Evolutionary conservation across 1,140 invertebrate genomes (phyloP).

Genomic region (Amyelois transitella): DNA sequence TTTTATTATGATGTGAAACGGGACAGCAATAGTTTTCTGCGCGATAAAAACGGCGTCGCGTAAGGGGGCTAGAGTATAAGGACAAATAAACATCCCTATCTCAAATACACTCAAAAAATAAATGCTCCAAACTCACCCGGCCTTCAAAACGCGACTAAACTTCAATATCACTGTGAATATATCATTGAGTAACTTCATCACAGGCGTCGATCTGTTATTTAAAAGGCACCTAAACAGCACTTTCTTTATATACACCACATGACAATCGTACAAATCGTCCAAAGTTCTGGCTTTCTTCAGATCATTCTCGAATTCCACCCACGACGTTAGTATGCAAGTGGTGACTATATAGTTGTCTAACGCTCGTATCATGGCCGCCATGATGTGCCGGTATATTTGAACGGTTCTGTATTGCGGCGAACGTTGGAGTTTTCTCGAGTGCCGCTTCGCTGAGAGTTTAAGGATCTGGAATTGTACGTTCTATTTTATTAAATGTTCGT

Average conservation of each 20-base stretch:
- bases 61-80: too few relatives aligned
- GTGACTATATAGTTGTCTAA: slow-evolving; percentile 83
- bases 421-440: slow-evolving; percentile 59
- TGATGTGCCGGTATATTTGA: slow-evolving; percentile 81
- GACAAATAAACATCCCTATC: too few relatives aligned
- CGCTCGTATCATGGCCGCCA: slow-evolving; percentile 82
- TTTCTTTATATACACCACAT: slow-evolving; percentile 82
- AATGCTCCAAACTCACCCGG: slow-evolving; percentile 69
- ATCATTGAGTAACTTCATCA: slow-evolving; percentile 78
- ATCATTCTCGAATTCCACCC: slow-evolving; percentile 81
- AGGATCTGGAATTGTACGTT: slow-evolving; percentile 48
- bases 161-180: slow-evolving; percentile 82
- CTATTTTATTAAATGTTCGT: too few relatives aligned
- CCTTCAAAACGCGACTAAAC: slow-evolving; percentile 76
- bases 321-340: slow-evolving; percentile 81
- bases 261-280: slow-evolving; percentile 80
- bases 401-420: slow-evolving; percentile 77
- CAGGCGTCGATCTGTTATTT: slow-evolving; percentile 78
- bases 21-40: too few relatives aligned
- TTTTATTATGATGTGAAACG: too few relatives aligned
- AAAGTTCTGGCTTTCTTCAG: slow-evolving; percentile 77
- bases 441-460: slow-evolving; percentile 75
- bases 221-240: slow-evolving; percentile 82
- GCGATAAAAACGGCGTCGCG: too few relatives aligned
- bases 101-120: too few relatives aligned